Base-by-base conservation (phyloP, 2,113 vertebrate genomes). In the Rhegmatorhina hoffmannsi region DNA sequence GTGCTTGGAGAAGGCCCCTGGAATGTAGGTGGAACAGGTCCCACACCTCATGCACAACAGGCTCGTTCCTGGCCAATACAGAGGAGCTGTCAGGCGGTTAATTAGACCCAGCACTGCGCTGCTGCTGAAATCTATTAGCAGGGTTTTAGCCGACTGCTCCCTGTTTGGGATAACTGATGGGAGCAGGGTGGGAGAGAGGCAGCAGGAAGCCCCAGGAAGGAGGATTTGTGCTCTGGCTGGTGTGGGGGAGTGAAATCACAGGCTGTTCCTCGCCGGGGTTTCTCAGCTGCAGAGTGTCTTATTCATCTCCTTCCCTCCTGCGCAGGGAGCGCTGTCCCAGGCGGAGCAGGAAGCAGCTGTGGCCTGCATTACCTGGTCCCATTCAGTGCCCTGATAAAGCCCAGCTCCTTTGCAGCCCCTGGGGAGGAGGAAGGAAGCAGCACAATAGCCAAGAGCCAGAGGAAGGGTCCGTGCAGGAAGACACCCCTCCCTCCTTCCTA, bases 361-460 rank as follows among this genome's bases (percentile, higher is more conserved):
- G 66, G 88, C 36, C 55, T 70, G 91, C n/a, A 94, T 94, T 90
- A 96, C 95, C 95, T 94, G 89, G 64, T 64, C 64, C 1, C 31
- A 72, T 91, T 17, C 74, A 17, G 13, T 26, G 69, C 15, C 49
- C 47, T 9, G 72, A 67, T 56, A 90, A 74, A 84, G 52, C 46
- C 46, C 69, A 24, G 63, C 72, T 81, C 53, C 63, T 63, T 24
- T 29, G 18, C 72, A 69, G 77, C 55, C 86, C 69, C 31, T 1
- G 5, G 78, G 90, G 80, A 89, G 85, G 56, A 96, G 95, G 95
- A 96, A 96, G 97, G 97, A 97, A 96, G 84, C 36, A 69, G 53
- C 79, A 96, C 95, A 97, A 96, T 96, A 89, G 94, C 52, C 2
- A 0, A 34, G 19, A 66, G 74, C 38, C 8, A 18, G 76, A 90